These are phyloP conservation scores for Riptortus pedestris DNA, from an alignment of 1,140 invertebrate species.

Conservation along the genomic window DNA sequence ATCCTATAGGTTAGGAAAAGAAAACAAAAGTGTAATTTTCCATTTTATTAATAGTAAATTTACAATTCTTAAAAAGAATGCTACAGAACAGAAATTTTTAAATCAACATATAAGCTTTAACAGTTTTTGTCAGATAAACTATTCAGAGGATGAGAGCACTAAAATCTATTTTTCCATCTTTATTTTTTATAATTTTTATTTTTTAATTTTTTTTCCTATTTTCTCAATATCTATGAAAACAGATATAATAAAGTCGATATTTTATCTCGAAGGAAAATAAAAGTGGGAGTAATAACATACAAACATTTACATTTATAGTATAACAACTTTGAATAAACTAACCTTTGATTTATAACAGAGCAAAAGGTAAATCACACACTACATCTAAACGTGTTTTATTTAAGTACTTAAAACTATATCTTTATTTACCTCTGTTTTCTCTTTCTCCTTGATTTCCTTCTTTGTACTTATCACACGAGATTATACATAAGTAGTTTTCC, in stretches of 20 bases:
- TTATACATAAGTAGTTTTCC: not conserved
- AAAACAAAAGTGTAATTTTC: not conserved
- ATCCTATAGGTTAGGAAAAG: not conserved
- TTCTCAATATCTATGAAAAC: not conserved
- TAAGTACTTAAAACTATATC: constrained; percentile 13
- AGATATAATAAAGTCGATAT: not conserved
- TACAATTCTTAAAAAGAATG: not conserved
- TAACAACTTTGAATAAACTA: constrained; percentile 6
- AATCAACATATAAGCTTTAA: not conserved
- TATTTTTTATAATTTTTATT: too few relatives aligned
- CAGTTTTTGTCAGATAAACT: not conserved
- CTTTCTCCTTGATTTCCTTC: not conserved
- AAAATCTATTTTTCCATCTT: not conserved
- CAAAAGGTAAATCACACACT: constrained; percentile 9
- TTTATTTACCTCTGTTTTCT: not conserved
- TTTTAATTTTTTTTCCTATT: not conserved
- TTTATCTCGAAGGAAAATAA: constrained; percentile 9
- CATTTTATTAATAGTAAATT: not conserved
- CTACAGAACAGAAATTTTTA: not conserved
- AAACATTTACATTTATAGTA: not conserved
- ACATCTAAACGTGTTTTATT: constrained; percentile 1
- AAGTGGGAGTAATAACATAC: not conserved
- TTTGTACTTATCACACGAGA: not conserved
- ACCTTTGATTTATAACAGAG: not conserved
- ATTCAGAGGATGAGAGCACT: not conserved